A percentile compares a stretch with the other conserved stretches of the same genome.
These are phyloP conservation scores for Ceryle rudis DNA, from an alignment of 2,797 vertebrate species.

Conservation along the genomic window DNA sequence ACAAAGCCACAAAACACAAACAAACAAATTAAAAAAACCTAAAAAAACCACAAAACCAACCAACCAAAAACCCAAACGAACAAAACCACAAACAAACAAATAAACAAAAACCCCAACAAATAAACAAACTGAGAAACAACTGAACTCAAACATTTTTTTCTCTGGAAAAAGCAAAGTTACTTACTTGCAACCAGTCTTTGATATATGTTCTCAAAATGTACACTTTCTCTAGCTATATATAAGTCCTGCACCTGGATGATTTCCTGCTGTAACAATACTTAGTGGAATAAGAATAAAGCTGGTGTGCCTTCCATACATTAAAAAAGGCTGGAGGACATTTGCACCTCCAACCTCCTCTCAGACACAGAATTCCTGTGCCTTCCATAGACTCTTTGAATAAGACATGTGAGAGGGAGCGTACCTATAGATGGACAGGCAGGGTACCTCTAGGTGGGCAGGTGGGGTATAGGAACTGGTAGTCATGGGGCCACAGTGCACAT, in stretches of 20 bases:
- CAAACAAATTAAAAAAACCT: too few species aligned
- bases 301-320: rapidly evolving
- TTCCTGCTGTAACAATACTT: background rate
- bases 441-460: too few species aligned
- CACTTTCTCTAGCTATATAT: background rate
- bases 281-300: background rate
- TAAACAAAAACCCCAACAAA: background rate
- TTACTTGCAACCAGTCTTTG: background rate
- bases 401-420: background rate
- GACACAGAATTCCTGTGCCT: background rate
- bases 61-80: too few species aligned
- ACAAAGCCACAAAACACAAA: too few species aligned
- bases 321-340: too few species aligned
- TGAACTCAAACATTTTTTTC: background rate
- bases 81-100: too few species aligned
- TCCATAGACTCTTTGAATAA: background rate
- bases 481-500: background rate
- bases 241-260: background rate
- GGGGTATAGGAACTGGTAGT: background rate
- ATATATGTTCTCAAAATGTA: background rate
- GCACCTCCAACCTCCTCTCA: too few species aligned
- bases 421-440: background rate
- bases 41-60: too few species aligned
- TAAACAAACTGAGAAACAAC: background rate
- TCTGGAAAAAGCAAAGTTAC: background rate